These are phyloP conservation scores for Gymnodraco acuticeps DNA, from an alignment of 2,797 vertebrate genomes.

Conservation along the genomic window DNA sequence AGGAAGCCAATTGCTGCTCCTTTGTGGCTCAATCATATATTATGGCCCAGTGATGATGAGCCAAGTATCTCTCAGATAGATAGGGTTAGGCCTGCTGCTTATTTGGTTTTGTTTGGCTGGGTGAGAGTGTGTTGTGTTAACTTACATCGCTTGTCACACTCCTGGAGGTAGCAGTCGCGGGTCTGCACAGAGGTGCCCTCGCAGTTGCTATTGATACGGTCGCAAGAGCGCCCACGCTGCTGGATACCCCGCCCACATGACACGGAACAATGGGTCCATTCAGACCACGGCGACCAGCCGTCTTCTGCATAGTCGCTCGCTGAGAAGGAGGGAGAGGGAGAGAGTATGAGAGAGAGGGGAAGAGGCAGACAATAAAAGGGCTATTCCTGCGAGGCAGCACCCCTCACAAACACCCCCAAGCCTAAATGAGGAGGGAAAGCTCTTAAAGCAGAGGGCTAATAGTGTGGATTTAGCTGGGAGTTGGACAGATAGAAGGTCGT, in stretches of 20 bases:
- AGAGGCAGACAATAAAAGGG: conserved; percentile 76
- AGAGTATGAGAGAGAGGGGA: conserved; percentile 64
- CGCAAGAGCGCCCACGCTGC: conserved; percentile 97
- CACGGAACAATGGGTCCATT: conserved; percentile 98
- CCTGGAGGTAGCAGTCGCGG: conserved; percentile 95
- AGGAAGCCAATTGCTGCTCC: conserved; percentile 10
- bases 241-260: conserved; percentile 97
- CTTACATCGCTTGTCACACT: conserved; percentile 99
- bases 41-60: background rate
- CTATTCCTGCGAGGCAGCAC: conserved; percentile 76
- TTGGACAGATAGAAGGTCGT: conserved; percentile 61
- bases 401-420: conserved; percentile 65
- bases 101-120: conserved; percentile 12
- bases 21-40: background rate
- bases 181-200: conserved; percentile 98
- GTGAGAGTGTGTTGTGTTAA: conserved; percentile 33
- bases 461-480: conserved; percentile 71
- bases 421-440: conserved; percentile 73
- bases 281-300: conserved; percentile 98
- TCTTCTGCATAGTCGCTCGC: conserved; percentile 96
- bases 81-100: background rate
- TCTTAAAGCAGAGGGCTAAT: conserved; percentile 76
- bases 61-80: background rate
- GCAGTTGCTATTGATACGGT: conserved; percentile 97
- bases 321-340: conserved; percentile 76